Evolutionary conservation across 92 coral and sea anemone species (phyloP).

Genomic region (Blastomussa wellsi): DNA sequence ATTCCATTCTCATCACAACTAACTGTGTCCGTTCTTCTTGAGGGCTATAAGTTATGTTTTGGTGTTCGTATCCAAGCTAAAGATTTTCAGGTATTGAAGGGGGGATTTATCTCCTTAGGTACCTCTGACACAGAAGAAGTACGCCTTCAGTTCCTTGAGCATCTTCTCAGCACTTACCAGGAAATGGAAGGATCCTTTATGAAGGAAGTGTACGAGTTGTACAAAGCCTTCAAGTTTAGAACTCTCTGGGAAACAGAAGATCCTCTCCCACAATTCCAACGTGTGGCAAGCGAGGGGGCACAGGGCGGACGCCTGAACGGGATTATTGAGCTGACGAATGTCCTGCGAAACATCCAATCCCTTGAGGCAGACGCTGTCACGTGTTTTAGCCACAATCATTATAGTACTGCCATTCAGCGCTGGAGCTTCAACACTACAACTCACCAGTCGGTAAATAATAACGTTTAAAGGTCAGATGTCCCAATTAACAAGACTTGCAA

Average conservation of each 20-base stretch:
- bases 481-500: background rate
- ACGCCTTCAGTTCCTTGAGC: background rate
- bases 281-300: background rate
- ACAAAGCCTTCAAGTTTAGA: background rate
- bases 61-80: no score
- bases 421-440: constrained; percentile 1
- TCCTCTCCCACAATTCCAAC: background rate
- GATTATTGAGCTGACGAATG: background rate
- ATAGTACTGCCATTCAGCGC: background rate
- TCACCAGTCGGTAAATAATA: background rate
- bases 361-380: background rate
- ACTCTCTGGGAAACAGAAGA: background rate
- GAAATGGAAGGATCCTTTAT: background rate
- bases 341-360: background rate
- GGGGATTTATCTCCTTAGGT: background rate
- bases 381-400: background rate
- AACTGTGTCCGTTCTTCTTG: no score
- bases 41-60: no score
- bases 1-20: no score
- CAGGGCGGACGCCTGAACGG: background rate
- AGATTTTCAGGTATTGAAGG: no score
- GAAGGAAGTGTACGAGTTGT: background rate
- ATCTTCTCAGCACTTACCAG: background rate
- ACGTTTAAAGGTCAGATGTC: no score
- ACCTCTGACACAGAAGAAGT: background rate